Evolutionary conservation across 1,140 invertebrate genomes (phyloP), one percentile per base, ranked within the genome.

Genomic region (Zaprionus nigranus): DNA sequence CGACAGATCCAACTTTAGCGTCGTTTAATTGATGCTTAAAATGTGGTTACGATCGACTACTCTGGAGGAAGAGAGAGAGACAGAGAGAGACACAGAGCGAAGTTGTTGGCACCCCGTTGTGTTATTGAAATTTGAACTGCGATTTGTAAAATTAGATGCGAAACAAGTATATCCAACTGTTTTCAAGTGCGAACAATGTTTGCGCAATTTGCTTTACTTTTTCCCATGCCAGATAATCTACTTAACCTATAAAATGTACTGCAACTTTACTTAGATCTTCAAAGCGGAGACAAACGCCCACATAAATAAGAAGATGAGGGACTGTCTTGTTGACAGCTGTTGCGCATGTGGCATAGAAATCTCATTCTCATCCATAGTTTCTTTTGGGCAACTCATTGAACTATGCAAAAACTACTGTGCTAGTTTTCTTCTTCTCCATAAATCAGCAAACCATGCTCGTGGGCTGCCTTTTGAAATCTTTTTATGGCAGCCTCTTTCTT

Each of bases 11-110:
- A 34, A 43, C 34, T 59, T 75, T 62, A 81, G 81, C 77, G 77
- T 69, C 78, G 60, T 81, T 86, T 75, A 86, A 85, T 79, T 86
- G 75, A 85, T 81, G 82, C 75, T 82, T 86, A 73, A 85, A 85
- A 79, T 86, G 82, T 74, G 82, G 82, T 85, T 69, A 60, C 70
- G 65, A 70, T 24, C 46, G 3, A 3, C 2, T 28, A 6, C 26
- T 28, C 5, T 6, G 2, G 30, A 11, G 30, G 26, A 6, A 28
- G 26, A 6, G 0, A 20, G 11, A 51, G 46, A 51, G 26, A 6
- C 1, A 20, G 11, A 51, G 46, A 51, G 57, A 28, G 58, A 68
- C 46, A 30, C 7, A 7, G 0, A 7, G 28, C 4, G 54, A 80
- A 81, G 77, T 81, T 84, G 77, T 80, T 78, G 81, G 81, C 69